phyloP scores from a whole-genome alignment of 2,113 vertebrate genomes.

The Corythaeola cristata region DNA sequence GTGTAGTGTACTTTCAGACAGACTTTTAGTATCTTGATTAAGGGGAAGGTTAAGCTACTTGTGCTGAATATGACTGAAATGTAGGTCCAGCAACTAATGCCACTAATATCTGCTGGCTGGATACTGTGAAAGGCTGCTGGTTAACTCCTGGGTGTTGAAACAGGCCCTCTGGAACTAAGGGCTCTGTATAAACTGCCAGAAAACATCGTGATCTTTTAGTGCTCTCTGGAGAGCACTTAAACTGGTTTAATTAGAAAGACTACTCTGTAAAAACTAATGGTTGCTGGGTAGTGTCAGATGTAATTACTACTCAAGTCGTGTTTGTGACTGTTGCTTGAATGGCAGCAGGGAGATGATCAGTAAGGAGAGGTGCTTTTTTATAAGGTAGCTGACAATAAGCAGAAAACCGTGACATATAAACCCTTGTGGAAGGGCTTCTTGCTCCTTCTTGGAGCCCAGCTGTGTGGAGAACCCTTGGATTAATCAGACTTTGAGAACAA shows the following conservation, averaged over 20 bases:
- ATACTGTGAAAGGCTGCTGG: not conserved
- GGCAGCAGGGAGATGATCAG: not conserved
- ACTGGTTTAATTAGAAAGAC: conserved; percentile 9
- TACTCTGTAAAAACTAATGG: not conserved
- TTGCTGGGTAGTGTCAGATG: not conserved
- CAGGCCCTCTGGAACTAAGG: not conserved
- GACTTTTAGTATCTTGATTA: not conserved
- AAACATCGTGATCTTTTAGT: not conserved
- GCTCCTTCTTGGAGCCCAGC: not conserved
- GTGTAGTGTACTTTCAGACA: not conserved
- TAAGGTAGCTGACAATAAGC: not conserved
- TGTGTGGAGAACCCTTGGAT: not conserved
- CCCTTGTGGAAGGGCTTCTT: not conserved
- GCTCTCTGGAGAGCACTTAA: not conserved
- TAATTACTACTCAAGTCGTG: not conserved
- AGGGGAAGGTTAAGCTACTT: not conserved
- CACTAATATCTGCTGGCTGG: not conserved
- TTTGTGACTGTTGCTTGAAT: not conserved
- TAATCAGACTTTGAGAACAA: not conserved
- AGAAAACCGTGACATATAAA: not conserved
- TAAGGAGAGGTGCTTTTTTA: not conserved
- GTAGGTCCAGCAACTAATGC: not conserved
- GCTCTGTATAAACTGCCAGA: not conserved
- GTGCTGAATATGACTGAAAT: not conserved
- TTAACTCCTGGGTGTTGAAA: not conserved